These are phyloP conservation scores for Rhingia rostrata DNA, from an alignment of 2,888 invertebrate genomes.

Conservation along the genomic window DNA sequence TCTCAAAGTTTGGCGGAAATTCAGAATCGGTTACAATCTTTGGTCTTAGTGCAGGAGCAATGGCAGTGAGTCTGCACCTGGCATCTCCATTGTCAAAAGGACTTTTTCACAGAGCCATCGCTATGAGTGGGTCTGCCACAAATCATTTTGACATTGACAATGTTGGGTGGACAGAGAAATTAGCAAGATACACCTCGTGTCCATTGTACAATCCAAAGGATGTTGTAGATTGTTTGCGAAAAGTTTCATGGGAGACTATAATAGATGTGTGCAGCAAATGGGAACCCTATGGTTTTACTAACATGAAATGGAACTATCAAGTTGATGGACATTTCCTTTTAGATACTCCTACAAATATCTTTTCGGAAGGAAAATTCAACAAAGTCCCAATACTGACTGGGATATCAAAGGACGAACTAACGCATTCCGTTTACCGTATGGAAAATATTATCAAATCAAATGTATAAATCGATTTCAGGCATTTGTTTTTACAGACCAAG, in stretches of 20 bases:
- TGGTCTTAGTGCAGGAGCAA: conserved; percentile 85
- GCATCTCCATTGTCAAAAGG: conserved; percentile 86
- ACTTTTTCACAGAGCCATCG: conserved; percentile 87
- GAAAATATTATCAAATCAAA: not conserved
- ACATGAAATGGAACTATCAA: conserved; percentile 82
- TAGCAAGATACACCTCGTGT: conserved; percentile 85
- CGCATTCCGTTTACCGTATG: conserved; percentile 15
- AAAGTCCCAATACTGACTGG: conserved; percentile 86
- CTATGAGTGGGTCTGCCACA: conserved; percentile 86
- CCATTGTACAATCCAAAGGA: conserved; percentile 84
- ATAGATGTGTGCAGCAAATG: conserved; percentile 76
- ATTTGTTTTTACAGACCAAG: conserved; percentile 70
- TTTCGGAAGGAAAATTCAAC: conserved; percentile 84
- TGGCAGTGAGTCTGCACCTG: conserved; percentile 84
- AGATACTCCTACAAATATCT: conserved; percentile 84
- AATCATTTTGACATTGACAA: conserved; percentile 84
- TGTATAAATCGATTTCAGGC: not conserved
- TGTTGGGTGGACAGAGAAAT: conserved; percentile 84
- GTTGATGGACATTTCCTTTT: conserved; percentile 86
- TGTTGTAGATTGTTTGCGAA: conserved; percentile 85
- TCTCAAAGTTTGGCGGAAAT: conserved; percentile 87
- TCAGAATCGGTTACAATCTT: conserved; percentile 85
- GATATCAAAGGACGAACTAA: conserved; percentile 85
- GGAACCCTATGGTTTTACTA: conserved; percentile 77
- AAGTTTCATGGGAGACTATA: conserved; percentile 76